Evolutionary conservation across 2,113 vertebrate genomes (phyloP).

Genomic region (Oreotragus oreotragus): DNA sequence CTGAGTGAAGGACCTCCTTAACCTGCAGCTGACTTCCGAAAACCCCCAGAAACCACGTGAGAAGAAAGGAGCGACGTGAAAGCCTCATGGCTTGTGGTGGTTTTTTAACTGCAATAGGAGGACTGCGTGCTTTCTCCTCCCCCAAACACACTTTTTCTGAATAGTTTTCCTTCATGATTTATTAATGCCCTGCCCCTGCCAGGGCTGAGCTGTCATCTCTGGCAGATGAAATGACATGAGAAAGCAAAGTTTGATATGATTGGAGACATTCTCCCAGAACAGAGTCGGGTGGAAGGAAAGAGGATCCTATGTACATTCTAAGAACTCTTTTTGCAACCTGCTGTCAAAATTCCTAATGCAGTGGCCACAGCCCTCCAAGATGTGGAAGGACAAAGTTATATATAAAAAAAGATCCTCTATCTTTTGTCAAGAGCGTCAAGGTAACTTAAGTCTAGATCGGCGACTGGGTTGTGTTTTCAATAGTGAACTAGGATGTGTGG

Average conservation of each 20-base stretch:
- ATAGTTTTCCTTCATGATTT: not conserved
- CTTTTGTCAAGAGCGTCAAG: not conserved
- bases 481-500: not conserved
- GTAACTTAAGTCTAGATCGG: not conserved
- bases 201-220: not conserved
- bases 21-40: not conserved
- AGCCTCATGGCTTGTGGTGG: fast-evolving
- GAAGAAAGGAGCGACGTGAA: fast-evolving
- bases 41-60: not conserved
- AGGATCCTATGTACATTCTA: too few relatives aligned
- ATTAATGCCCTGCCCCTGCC: fast-evolving
- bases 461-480: not conserved
- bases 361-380: not conserved
- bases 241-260: not conserved
- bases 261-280: not conserved
- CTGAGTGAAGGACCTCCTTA: not conserved
- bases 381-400: not conserved
- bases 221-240: not conserved
- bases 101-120: not conserved
- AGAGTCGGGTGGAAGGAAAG: not conserved
- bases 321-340: not conserved
- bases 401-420: not conserved
- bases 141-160: not conserved
- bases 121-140: not conserved
- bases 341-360: not conserved